phyloP scores from a whole-genome alignment of 1,140 invertebrate genomes.

The Drosophila santomea region DNA sequence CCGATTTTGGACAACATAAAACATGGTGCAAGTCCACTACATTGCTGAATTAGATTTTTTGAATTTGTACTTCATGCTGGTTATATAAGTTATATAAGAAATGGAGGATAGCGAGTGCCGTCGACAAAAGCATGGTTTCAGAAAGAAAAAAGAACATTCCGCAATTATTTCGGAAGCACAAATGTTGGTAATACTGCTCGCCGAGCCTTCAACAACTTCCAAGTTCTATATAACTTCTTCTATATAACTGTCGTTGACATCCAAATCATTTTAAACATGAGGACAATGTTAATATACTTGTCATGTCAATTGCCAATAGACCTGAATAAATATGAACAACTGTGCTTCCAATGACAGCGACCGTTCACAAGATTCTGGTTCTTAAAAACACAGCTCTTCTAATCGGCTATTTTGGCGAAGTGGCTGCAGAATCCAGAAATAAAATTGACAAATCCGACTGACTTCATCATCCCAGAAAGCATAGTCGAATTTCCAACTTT shows the following conservation, averaged over 20 bases:
- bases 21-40: neutral
- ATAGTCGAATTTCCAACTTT: too few species aligned
- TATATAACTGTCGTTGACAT: neutral
- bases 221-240: too few species aligned
- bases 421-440: neutral
- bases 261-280: slow-evolving; percentile 14
- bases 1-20: neutral
- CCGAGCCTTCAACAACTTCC: too few species aligned
- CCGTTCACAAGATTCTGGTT: slow-evolving; percentile 27
- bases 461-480: too few species aligned
- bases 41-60: neutral
- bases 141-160: neutral
- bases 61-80: too few species aligned
- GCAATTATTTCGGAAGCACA: neutral
- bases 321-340: slow-evolving; percentile 8
- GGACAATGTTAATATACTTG: neutral
- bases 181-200: neutral
- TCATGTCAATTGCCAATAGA: slow-evolving; percentile 14
- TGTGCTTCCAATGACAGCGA: slow-evolving; percentile 30
- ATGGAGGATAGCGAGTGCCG: too few species aligned
- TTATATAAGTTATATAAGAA: too few species aligned
- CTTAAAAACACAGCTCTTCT: slow-evolving; percentile 29
- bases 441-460: neutral
- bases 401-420: neutral
- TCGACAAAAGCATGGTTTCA: neutral